These are phyloP conservation scores for Meteorus sp. DNA, from an alignment of 1,140 invertebrate genomes.

Conservation along the genomic window DNA sequence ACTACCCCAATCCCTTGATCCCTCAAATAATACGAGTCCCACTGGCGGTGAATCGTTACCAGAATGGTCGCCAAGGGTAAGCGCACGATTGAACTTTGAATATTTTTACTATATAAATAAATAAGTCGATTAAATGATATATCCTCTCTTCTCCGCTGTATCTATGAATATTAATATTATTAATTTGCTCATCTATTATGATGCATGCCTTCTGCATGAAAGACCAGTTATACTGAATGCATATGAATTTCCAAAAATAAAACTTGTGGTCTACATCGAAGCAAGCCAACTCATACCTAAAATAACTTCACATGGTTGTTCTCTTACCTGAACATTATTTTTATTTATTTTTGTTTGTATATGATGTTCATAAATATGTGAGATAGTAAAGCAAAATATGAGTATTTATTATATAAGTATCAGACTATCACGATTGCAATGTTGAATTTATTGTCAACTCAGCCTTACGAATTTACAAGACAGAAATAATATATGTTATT, in stretches of 20 bases:
- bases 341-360: not conserved
- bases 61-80: constrained; percentile 50
- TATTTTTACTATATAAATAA: too few species aligned
- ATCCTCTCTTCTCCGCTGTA: too few species aligned
- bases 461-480: too few species aligned
- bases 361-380: too few species aligned
- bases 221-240: not conserved
- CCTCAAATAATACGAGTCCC: constrained; percentile 44
- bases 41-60: constrained; percentile 38
- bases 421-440: too few species aligned
- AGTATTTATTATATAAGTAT: too few species aligned
- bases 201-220: not conserved
- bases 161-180: too few species aligned
- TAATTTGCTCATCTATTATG: not conserved
- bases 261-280: constrained; percentile 28
- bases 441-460: too few species aligned
- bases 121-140: too few species aligned
- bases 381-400: too few species aligned
- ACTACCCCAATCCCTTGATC: constrained; percentile 41
- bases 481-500: too few species aligned
- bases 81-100: constrained; percentile 6
- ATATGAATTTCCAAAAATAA: constrained; percentile 28
- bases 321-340: not conserved
- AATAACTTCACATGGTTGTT: constrained; percentile 25
- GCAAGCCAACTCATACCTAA: constrained; percentile 28